These are phyloP conservation scores for Ericerus pela DNA, from an alignment of 1,140 invertebrate species.

Conservation along the genomic window DNA sequence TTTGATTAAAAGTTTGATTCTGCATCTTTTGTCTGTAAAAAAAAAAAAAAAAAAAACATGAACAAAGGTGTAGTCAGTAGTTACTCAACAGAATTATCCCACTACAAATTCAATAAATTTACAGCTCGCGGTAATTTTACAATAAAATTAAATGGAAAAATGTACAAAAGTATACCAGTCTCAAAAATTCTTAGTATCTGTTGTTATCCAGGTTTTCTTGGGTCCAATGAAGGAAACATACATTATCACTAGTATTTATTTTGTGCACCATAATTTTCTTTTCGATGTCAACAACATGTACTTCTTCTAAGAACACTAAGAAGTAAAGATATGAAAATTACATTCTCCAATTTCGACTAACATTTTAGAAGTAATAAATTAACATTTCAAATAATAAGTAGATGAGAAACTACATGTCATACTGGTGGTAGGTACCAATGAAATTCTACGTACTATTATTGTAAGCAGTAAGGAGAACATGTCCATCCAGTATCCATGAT, in stretches of 20 bases:
- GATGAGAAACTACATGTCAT: too few relatives aligned
- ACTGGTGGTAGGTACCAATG: too few relatives aligned
- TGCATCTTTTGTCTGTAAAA: background rate
- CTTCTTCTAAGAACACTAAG: slow-evolving; percentile 32
- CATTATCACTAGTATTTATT: slow-evolving; percentile 39
- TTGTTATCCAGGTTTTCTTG: slow-evolving; percentile 21
- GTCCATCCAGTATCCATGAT: too few relatives aligned
- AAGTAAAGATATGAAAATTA: too few relatives aligned
- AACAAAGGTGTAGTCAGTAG: background rate
- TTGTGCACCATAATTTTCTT: slow-evolving; percentile 66
- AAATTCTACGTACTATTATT: too few relatives aligned
- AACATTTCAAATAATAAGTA: too few relatives aligned
- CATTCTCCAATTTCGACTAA: too few relatives aligned
- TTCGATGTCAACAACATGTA: slow-evolving; percentile 71
- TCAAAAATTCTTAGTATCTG: background rate
- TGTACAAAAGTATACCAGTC: background rate
- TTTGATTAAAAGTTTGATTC: background rate
- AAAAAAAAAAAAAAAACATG: background rate
- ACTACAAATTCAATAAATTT: too few relatives aligned
- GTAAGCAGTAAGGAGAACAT: too few relatives aligned
- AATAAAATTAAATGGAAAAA: background rate
- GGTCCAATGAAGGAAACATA: slow-evolving; percentile 40
- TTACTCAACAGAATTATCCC: too few relatives aligned
- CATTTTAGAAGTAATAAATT: too few relatives aligned
- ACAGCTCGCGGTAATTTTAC: too few relatives aligned